Evolutionary conservation across 2,113 vertebrate species (phyloP).

Genomic region (Thermophis baileyi): DNA sequence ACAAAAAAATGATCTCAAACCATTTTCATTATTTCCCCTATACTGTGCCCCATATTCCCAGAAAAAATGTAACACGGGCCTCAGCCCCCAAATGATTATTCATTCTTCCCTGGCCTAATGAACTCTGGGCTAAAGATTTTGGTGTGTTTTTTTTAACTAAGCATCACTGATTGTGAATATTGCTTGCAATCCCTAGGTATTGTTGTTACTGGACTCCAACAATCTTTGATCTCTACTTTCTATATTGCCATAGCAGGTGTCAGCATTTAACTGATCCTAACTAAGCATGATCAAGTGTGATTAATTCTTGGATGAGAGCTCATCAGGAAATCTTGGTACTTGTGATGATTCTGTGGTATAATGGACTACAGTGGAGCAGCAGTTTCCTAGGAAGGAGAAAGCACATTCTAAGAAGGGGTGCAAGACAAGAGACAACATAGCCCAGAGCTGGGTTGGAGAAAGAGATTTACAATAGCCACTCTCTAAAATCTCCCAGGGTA

Average conservation of each 20-base stretch:
- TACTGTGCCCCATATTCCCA: neutral
- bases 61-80: neutral
- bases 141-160: neutral
- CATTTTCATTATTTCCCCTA: neutral
- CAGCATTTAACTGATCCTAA: neutral
- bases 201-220: neutral
- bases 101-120: neutral
- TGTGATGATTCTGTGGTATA: neutral
- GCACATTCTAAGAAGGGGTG: neutral
- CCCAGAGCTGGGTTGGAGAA: neutral
- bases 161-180: neutral
- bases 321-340: neutral
- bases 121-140: neutral
- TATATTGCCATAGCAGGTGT: neutral
- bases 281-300: neutral
- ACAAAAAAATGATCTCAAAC: neutral
- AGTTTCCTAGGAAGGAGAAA: neutral
- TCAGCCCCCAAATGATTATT: neutral
- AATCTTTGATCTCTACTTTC: neutral
- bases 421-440: neutral
- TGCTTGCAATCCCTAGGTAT: neutral
- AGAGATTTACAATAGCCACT: neutral
- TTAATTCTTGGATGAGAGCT: neutral
- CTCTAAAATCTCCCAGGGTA: neutral
- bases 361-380: neutral